Conservation (phyloP, 2,113 vertebrate genomes). For the Casuarius casuarius region DNA sequence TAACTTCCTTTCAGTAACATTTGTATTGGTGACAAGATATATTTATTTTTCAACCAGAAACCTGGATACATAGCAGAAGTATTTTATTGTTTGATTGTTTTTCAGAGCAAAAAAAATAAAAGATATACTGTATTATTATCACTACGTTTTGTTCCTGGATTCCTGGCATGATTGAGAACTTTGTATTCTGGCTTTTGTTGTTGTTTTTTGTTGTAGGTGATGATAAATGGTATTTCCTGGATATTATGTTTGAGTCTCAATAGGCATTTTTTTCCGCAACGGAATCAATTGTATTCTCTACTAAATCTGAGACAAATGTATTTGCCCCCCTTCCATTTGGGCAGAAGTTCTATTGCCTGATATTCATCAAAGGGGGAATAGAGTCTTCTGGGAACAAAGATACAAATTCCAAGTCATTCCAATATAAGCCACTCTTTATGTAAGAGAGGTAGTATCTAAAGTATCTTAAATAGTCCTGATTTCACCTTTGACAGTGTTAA, state of each 20-base stretch:
- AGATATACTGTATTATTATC: neutral
- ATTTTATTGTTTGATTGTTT: neutral
- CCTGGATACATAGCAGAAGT: neutral
- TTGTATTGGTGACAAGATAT: neutral
- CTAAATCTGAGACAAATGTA: neutral
- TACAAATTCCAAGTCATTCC: neutral
- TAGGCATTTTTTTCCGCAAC: neutral
- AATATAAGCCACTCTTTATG: neutral
- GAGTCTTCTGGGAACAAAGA: neutral
- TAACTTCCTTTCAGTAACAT: neutral
- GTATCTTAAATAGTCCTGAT: neutral
- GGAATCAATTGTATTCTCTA: neutral
- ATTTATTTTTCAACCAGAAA: neutral
- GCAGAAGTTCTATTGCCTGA: neutral
- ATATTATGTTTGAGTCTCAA: neutral
- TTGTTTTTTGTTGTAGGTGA: neutral
- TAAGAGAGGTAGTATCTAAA: neutral
- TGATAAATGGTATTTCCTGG: neutral
- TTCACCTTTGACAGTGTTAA: constrained; percentile 18
- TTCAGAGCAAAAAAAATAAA: neutral
- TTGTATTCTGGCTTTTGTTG: neutral
- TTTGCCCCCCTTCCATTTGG: neutral
- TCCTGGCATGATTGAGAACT: neutral
- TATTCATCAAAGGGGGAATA: neutral
- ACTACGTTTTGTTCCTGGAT: neutral